Evolutionary conservation across 2,113 vertebrate species (phyloP), one percentile per base, ranked within the genome.

Genomic region (Nipponia nippon): DNA sequence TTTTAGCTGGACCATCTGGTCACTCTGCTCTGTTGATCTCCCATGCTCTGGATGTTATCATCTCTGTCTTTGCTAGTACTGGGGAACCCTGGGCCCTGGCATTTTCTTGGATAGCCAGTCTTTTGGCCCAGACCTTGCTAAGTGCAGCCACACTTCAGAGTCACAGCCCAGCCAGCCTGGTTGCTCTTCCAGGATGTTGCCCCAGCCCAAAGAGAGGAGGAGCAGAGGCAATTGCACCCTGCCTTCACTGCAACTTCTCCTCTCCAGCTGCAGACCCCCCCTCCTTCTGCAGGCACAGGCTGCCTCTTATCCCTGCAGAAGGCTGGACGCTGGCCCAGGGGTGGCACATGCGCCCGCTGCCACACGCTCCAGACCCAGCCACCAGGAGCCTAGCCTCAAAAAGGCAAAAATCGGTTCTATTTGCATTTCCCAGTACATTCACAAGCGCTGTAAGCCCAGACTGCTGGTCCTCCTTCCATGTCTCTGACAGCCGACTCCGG

Each of bases 371-470:
- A 21, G 81, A 49, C 42, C 23, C 69, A 11, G 95, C 89, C 89
- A 20, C 87, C 93, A 18, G 61, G 83, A 95, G 93, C 95, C 92
- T 61, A 88, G 86, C 29, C 86, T 80, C 81, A 4, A 26, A 67
- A 78, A 85, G 72, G 93, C 92, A n/a, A 69, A 70, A 77, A 69
- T 52, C 61, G 53, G 30, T 93, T 92, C 95, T 81, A 44, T 95
- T 96, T 75, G 94, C 95, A 65, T 88, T 98, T 96, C 97, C 66
- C 97, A 62, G 94, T 36, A 95, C 97, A 93, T 95, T 97, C 96
- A 82, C 94, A 75, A 94, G 87, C 75, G 19, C 95, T 91, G 93
- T 18, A 81, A 77, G 84, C 49, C 67, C 76, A 47, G 87, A 52
- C 80, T 15, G 56, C 84, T 65, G 93, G 72, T 73, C n/a, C 81